Percentiles rank a stretch among this genome's conserved stretches.
Conservation (phyloP, 2,113 vertebrate genomes). For the Leptocoma aspasia region DNA sequence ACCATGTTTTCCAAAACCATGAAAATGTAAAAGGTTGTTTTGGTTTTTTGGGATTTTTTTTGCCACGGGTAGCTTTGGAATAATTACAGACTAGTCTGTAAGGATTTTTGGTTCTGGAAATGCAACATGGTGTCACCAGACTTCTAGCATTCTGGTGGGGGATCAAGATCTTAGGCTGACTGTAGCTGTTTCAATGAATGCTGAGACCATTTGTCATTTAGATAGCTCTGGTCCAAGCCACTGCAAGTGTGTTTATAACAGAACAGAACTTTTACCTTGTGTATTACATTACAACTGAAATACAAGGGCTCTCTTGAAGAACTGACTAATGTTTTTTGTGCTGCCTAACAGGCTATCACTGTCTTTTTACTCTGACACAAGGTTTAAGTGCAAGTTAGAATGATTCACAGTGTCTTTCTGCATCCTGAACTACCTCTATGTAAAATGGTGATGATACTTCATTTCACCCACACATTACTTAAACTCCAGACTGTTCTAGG, state of each 20-base stretch:
- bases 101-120: neutral
- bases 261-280: neutral
- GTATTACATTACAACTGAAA: neutral
- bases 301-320: neutral
- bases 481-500: neutral
- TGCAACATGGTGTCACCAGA: neutral
- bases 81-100: neutral
- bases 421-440: neutral
- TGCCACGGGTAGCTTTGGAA: neutral
- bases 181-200: neutral
- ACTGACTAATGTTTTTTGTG: neutral
- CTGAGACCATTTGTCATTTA: neutral
- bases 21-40: neutral
- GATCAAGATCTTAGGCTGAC: neutral
- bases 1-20: neutral
- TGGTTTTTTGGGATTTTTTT: neutral
- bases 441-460: neutral
- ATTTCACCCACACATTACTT: slow-evolving; percentile 13
- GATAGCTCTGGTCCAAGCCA: neutral
- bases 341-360: neutral
- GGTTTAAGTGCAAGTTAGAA: neutral
- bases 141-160: neutral
- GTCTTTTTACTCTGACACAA: neutral
- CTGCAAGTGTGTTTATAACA: neutral
- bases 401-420: neutral